A percentile compares a stretch with the other conserved stretches of the same genome.
Conservation (phyloP, 1,140 invertebrate genomes). For the Himalopsyche phryganea region DNA sequence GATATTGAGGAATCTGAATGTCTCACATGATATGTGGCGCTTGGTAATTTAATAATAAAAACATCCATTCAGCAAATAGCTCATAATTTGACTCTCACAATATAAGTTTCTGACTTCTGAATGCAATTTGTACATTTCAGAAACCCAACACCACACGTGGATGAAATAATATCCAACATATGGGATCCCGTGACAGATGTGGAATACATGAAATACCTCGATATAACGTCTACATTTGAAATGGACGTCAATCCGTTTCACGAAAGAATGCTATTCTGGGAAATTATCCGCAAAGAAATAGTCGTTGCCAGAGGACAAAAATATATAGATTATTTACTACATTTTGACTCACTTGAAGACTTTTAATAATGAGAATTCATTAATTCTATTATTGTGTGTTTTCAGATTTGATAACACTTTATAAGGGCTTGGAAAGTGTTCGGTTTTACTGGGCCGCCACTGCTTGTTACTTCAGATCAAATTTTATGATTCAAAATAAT, state of each 20-base stretch:
- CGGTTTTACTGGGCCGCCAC: no score
- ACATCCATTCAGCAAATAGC: no score
- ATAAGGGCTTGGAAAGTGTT: no score
- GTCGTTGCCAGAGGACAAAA: conserved; percentile 1
- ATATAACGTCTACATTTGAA: background rate
- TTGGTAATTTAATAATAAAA: no score
- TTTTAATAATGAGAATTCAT: background rate
- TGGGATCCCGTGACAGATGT: conserved; percentile 1
- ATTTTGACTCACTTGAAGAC: background rate
- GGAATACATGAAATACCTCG: conserved; percentile 1
- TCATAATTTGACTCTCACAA: no score
- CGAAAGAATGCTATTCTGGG: conserved; percentile 6
- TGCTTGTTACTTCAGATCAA: background rate
- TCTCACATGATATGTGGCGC: no score
- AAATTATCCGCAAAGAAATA: background rate
- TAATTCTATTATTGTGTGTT: no score
- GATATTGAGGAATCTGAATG: no score
- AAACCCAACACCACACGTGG: background rate
- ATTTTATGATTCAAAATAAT: no score
- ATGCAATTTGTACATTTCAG: background rate
- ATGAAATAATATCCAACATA: conserved; percentile 1
- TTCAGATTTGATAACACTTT: no score
- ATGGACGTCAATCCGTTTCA: conserved; percentile 5
- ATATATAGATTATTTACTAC: background rate
- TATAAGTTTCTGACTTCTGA: no score